Percentiles rank a stretch among this genome's conserved stretches.
phyloP scores from a whole-genome alignment of 1,140 invertebrate species.

The Drosophila littoralis region DNA sequence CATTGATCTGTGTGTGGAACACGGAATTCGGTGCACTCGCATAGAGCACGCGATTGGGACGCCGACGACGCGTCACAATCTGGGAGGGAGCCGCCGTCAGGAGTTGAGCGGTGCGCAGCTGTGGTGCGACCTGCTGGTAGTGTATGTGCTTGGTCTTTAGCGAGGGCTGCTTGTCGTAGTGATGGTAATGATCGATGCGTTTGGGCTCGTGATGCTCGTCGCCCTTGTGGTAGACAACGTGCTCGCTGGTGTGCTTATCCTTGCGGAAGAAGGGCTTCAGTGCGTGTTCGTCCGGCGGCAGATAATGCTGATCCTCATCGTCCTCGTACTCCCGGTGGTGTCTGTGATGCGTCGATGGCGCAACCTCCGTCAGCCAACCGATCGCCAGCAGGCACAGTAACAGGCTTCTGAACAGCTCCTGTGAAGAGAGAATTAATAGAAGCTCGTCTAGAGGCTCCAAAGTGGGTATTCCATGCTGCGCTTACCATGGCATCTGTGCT shows the following conservation, averaged over 20 bases:
- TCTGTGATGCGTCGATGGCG: slow-evolving; percentile 59
- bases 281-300: slow-evolving; percentile 33
- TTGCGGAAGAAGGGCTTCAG: slow-evolving; percentile 60
- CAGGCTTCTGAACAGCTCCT: slow-evolving; percentile 46
- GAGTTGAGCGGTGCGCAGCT: slow-evolving; percentile 47
- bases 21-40: slow-evolving; percentile 75
- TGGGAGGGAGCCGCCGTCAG: slow-evolving; percentile 54
- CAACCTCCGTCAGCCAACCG: slow-evolving; percentile 54
- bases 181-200: slow-evolving; percentile 69
- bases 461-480: slow-evolving; percentile 16
- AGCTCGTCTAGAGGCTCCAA: background rate
- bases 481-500: slow-evolving; percentile 45
- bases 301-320: slow-evolving; percentile 62
- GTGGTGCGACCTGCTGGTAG: slow-evolving; percentile 53
- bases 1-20: slow-evolving; percentile 75
- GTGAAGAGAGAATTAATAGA: background rate
- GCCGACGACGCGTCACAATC: slow-evolving; percentile 53
- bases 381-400: slow-evolving; percentile 43
- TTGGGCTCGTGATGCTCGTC: slow-evolving; percentile 56
- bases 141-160: slow-evolving; percentile 70
- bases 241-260: slow-evolving; percentile 69
- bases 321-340: slow-evolving; percentile 56
- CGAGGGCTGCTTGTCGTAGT: slow-evolving; percentile 70
- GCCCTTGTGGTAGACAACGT: slow-evolving; percentile 63
- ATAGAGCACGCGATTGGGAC: slow-evolving; percentile 58